Conservation (phyloP, 2,888 invertebrate species). For the Tetanocera ferruginea region DNA sequence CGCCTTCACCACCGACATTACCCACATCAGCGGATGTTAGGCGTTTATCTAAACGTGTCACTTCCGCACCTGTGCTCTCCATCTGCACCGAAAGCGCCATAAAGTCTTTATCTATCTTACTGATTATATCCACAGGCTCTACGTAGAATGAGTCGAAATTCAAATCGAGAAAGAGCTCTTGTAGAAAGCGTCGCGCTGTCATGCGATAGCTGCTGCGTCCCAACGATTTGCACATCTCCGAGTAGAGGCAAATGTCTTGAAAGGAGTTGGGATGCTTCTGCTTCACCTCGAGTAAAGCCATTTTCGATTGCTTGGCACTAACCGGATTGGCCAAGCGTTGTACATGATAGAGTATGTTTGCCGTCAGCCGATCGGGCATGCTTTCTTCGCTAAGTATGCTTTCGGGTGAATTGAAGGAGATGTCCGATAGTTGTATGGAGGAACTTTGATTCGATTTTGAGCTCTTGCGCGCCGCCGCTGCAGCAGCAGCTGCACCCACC, state of each 20-base stretch:
- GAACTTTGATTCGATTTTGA: slow-evolving; percentile 50
- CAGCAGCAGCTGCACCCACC: slow-evolving; percentile 29
- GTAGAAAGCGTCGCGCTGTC: slow-evolving; percentile 87
- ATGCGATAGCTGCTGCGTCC: slow-evolving; percentile 86
- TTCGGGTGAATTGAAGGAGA: slow-evolving; percentile 69
- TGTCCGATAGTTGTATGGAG: slow-evolving; percentile 62
- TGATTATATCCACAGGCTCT: slow-evolving; percentile 72
- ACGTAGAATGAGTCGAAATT: slow-evolving; percentile 77
- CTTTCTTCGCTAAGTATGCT: slow-evolving; percentile 69
- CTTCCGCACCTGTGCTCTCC: slow-evolving; percentile 3
- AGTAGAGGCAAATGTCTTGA: slow-evolving; percentile 91
- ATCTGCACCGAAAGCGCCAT: background rate
- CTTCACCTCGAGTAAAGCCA: slow-evolving; percentile 82
- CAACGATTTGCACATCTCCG: slow-evolving; percentile 87
- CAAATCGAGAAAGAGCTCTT: slow-evolving; percentile 92
- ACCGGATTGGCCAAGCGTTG: slow-evolving; percentile 85
- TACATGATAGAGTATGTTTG: slow-evolving; percentile 77
- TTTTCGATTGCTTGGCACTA: slow-evolving; percentile 84
- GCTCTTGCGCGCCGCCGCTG: background rate
- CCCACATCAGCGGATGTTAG: background rate
- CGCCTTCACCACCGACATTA: slow-evolving; percentile 26
- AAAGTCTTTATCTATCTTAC: slow-evolving; percentile 58
- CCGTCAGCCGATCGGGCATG: slow-evolving; percentile 65
- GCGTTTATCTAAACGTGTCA: slow-evolving; percentile 37
- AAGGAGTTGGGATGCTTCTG: slow-evolving; percentile 81